Evolutionary conservation across 1,140 invertebrate genomes (phyloP).

Genomic region (Ladona fulva): DNA sequence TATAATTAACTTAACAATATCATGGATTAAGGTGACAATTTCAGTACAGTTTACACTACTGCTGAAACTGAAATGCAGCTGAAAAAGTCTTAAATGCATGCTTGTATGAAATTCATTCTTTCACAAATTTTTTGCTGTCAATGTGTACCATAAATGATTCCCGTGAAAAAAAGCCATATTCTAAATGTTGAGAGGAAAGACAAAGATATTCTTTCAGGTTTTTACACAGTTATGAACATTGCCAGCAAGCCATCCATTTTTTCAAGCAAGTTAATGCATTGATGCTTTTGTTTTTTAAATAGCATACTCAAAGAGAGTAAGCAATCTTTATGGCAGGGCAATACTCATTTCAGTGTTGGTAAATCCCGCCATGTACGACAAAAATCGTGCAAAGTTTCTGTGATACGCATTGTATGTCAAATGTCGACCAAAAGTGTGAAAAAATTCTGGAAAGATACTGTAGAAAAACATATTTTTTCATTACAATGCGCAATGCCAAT

Average conservation of each 20-base stretch:
- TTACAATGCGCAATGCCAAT: slow-evolving; percentile 9
- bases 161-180: neutral
- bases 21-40: no score
- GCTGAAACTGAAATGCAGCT: no score
- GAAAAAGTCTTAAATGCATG: no score
- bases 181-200: slow-evolving; percentile 1
- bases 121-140: neutral
- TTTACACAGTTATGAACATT: neutral
- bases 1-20: no score
- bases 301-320: neutral
- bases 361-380: neutral
- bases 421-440: neutral
- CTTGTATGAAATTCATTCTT: neutral
- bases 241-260: slow-evolving; percentile 7
- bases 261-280: slow-evolving; percentile 1
- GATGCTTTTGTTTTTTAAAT: neutral
- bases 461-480: neutral
- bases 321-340: slow-evolving; percentile 1
- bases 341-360: neutral
- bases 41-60: no score
- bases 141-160: neutral
- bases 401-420: neutral
- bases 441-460: neutral
- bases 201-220: neutral
- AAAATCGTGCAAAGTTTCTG: slow-evolving; percentile 1